Conservation (phyloP, 2,113 vertebrate genomes). For the Rhinolophus ferrumequinum region DNA sequence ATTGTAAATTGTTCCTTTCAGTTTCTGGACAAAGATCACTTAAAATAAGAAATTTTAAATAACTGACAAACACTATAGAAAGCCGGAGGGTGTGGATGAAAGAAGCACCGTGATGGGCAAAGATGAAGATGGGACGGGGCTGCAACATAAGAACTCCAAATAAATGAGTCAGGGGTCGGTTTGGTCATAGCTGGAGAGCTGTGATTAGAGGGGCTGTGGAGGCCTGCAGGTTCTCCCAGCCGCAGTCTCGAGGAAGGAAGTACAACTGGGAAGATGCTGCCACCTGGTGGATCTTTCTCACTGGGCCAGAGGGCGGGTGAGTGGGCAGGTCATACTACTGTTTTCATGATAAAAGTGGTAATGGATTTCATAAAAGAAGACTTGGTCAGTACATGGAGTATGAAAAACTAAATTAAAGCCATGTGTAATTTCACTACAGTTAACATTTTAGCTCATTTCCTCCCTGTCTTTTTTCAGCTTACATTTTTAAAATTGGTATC, state of each 20-base stretch:
- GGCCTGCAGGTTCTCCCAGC: too few relatives aligned
- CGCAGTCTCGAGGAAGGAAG: too few relatives aligned
- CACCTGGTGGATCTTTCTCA: too few relatives aligned
- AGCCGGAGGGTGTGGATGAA: not conserved
- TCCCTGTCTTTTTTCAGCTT: not conserved
- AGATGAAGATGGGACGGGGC: not conserved
- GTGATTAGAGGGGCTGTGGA: too few relatives aligned
- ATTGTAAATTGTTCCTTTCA: not conserved
- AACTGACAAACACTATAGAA: not conserved
- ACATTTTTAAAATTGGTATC: not conserved
- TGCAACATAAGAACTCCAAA: too few relatives aligned
- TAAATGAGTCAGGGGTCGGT: too few relatives aligned
- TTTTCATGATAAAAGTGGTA: not conserved
- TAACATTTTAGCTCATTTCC: not conserved
- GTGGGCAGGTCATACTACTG: too few relatives aligned
- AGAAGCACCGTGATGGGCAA: not conserved
- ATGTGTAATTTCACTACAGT: not conserved
- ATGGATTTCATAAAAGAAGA: too few relatives aligned
- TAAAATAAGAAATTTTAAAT: not conserved
- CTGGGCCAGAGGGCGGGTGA: too few relatives aligned
- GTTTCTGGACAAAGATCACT: not conserved
- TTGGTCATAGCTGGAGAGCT: too few relatives aligned
- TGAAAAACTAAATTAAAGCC: not conserved
- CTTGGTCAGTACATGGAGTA: not conserved
- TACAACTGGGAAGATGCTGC: too few relatives aligned